Percentiles rank a stretch among this genome's conserved stretches.
Conservation (phyloP, 2,888 invertebrate genomes). For the Sphaerophoria rueppellii region DNA sequence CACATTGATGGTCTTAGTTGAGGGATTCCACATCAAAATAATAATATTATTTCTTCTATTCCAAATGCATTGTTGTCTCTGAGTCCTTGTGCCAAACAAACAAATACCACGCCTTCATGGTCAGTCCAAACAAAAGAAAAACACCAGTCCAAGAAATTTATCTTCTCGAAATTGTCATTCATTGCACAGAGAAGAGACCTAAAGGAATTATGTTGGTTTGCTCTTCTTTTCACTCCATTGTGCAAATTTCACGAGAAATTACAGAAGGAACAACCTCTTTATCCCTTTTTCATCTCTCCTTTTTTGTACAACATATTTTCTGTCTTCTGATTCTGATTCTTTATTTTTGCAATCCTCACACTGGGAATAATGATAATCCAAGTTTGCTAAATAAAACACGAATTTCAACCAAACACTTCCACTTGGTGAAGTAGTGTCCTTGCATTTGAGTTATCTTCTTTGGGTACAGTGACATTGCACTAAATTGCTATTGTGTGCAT, state of each 20-base stretch:
- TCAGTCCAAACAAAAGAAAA: slow-evolving; percentile 33
- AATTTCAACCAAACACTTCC: slow-evolving; percentile 16
- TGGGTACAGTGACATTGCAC: slow-evolving; percentile 19
- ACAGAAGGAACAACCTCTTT: slow-evolving; percentile 23
- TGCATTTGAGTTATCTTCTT: slow-evolving; percentile 40
- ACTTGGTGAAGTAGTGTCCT: slow-evolving; percentile 12
- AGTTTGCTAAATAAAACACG: slow-evolving; percentile 53
- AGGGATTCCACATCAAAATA: no score
- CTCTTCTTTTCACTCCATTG: background rate
- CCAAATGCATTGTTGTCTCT: slow-evolving; percentile 31
- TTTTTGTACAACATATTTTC: slow-evolving; percentile 19
- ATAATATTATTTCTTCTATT: background rate
- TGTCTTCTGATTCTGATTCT: background rate
- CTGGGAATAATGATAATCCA: slow-evolving; percentile 26
- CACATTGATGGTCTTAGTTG: no score
- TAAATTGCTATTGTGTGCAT: slow-evolving; percentile 39
- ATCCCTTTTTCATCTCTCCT: slow-evolving; percentile 5
- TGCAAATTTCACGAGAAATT: slow-evolving; percentile 22
- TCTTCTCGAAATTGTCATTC: slow-evolving; percentile 59
- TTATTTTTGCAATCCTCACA: slow-evolving; percentile 17
- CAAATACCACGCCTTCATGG: slow-evolving; percentile 33
- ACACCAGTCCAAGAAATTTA: slow-evolving; percentile 53
- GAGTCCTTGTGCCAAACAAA: background rate
- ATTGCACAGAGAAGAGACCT: slow-evolving; percentile 36
- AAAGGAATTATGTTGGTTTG: slow-evolving; percentile 17